Base-by-base conservation (phyloP, 2,797 vertebrate species). In the Argentina silus region DNA sequence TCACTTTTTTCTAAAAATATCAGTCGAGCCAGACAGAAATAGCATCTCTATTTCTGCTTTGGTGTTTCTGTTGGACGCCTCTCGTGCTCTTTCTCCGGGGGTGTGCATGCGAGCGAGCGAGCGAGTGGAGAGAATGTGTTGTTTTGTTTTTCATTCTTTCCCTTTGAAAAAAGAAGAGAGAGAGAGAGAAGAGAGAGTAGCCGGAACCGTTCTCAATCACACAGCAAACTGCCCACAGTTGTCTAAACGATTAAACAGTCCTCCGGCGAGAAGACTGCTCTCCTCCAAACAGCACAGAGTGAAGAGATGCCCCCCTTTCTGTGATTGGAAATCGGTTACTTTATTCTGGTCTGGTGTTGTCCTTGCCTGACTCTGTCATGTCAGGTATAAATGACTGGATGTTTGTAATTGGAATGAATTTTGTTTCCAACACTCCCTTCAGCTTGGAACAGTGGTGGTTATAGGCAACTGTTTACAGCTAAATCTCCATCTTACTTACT, bases 1-100 rank as follows among this genome's bases (percentile, higher is more conserved):
- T 89, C 91, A 86, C 85, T 89, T 91, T 88, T 36, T 87, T 87
- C 90, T 92, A 93, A 93, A 93, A 93, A 93, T 93, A 93, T 91
- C 83, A 83, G 71, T 62, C 64, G 10, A 71, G 73, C 85, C 72
- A 67, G 90, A 90, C 91, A 86, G 80, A 94, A 94, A 95, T 94
- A 94, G 93, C 87, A 83, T 77, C 81, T 86, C 91, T 93, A 94
- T 94, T 95, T 93, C 86, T 85, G 90, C 21, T 83, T 76, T 73
- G 42, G 78, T 92, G 91, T 93, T 94, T 90, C 89, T 92, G 83
- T 94, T 93, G 93, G 93, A 93, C 64, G 61, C 79, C 72, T 79
- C 69, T 72, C 76, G 67, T 79, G 63, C 53, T 7, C 75, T 85
- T 78, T 78, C 75, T 81, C 77, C 74, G 83, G 84, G 83, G 85